These are phyloP conservation scores for Drosophila ambigua DNA, from an alignment of 1,140 invertebrate species.

Conservation along the genomic window DNA sequence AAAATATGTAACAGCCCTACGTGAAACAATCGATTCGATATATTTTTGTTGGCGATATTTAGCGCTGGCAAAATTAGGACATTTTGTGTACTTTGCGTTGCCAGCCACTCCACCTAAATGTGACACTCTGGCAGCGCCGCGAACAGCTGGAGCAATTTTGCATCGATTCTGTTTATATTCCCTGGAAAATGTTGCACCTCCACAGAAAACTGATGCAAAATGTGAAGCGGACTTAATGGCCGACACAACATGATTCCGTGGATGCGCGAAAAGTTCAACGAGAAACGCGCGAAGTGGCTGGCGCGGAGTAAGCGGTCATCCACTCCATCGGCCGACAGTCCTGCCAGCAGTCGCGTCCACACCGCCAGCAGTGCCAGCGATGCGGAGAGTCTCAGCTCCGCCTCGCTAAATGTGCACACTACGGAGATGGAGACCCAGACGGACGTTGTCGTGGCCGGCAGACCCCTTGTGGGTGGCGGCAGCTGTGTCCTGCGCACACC, in stretches of 20 bases:
- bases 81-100: too few relatives aligned
- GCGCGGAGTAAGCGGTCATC: slow-evolving; percentile 59
- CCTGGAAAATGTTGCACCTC: slow-evolving; percentile 15
- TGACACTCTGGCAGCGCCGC: slow-evolving; percentile 29
- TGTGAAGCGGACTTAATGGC: slow-evolving; percentile 41
- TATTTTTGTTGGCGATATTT: too few relatives aligned
- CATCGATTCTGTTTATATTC: slow-evolving; percentile 56
- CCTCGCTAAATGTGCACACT: slow-evolving; percentile 45
- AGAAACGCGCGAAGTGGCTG: slow-evolving; percentile 78
- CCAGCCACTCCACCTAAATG: too few relatives aligned
- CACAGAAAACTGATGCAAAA: slow-evolving; percentile 41
- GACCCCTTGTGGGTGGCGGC: slow-evolving; percentile 45
- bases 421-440: slow-evolving; percentile 66
- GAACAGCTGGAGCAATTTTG: slow-evolving; percentile 39
- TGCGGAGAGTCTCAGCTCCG: slow-evolving; percentile 53
- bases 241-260: slow-evolving; percentile 80
- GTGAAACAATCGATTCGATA: too few relatives aligned
- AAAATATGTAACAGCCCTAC: too few relatives aligned
- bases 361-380: slow-evolving; percentile 43
- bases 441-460: slow-evolving; percentile 16
- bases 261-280: slow-evolving; percentile 82
- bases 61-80: too few relatives aligned
- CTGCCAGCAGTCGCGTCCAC: slow-evolving; percentile 36
- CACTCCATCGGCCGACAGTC: slow-evolving; percentile 23
- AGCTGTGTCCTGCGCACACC: slow-evolving; percentile 63